phyloP scores from a whole-genome alignment of 2,888 invertebrate species.

The Portevinia maculata region DNA sequence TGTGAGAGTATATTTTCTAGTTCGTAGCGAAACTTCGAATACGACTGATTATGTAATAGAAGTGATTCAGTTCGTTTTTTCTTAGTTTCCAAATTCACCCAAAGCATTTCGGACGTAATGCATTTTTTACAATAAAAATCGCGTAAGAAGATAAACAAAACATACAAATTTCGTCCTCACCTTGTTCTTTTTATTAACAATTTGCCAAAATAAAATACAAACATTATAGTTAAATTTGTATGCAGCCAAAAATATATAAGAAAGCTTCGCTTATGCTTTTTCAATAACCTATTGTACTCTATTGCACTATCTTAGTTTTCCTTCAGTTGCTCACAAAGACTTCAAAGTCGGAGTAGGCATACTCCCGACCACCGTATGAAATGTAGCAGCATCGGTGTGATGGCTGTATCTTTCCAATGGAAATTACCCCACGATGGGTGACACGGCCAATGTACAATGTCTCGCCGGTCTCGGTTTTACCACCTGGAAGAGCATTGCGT shows the following conservation, averaged over 20 bases:
- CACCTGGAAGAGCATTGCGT: conserved; percentile 89
- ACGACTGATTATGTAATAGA: too few relatives aligned
- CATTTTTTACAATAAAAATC: too few relatives aligned
- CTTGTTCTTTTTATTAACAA: conserved; percentile 21
- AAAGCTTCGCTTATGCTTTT: conserved; percentile 23
- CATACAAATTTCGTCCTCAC: conserved; percentile 1
- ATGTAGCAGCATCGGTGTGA: conserved; percentile 93
- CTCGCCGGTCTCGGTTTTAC: conserved; percentile 90
- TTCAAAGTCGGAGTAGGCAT: conserved; percentile 92
- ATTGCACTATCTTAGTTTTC: conserved; percentile 3
- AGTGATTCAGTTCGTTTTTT: too few relatives aligned
- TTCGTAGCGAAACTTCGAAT: too few relatives aligned
- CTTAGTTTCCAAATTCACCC: too few relatives aligned
- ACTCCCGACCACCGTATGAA: conserved; percentile 91
- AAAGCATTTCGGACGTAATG: too few relatives aligned
- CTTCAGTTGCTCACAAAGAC: conserved; percentile 84
- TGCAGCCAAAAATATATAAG: conserved; percentile 16
- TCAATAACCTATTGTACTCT: conserved; percentile 55
- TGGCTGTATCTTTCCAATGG: conserved; percentile 92
- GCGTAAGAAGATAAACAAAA: too few relatives aligned
- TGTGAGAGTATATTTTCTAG: too few relatives aligned
- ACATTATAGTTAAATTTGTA: conserved; percentile 6
- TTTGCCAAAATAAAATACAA: conserved; percentile 27
- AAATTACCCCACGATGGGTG: conserved; percentile 89
- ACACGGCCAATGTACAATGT: conserved; percentile 91